Percentiles rank a stretch among this genome's conserved stretches.
phyloP scores from a whole-genome alignment of 37 sponge, comb jelly and placozoan genomes.

The Spongia lamella region DNA sequence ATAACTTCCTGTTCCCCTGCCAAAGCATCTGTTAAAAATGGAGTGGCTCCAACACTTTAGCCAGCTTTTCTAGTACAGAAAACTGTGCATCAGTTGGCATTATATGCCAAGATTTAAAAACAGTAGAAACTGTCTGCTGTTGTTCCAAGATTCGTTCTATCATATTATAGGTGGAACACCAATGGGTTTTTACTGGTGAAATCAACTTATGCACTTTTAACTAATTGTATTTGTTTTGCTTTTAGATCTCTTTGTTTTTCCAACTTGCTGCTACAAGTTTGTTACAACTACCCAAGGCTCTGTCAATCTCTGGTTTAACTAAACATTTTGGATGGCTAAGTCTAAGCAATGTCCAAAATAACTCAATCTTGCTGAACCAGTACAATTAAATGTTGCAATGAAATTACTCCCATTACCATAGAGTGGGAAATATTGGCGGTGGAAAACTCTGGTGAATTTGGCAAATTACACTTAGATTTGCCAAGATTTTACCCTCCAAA shows the following conservation, averaged over 20 bases:
- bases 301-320: background rate
- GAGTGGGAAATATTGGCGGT: too few relatives aligned
- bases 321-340: slow-evolving; percentile 13
- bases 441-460: too few relatives aligned
- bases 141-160: slow-evolving; percentile 20
- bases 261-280: slow-evolving; percentile 12
- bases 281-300: background rate
- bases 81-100: slow-evolving; percentile 25
- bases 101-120: slow-evolving; percentile 29
- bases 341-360: slow-evolving; percentile 18
- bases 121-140: slow-evolving; percentile 12
- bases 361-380: background rate
- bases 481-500: too few relatives aligned
- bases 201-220: slow-evolving; percentile 9
- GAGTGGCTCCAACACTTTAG: slow-evolving; percentile 12
- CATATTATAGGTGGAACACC: slow-evolving; percentile 18
- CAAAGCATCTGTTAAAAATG: slow-evolving; percentile 22
- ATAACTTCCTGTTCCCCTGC: slow-evolving; percentile 27
- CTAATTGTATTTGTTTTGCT: background rate
- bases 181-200: slow-evolving; percentile 15
- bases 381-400: background rate
- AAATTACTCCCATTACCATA: slow-evolving; percentile 26
- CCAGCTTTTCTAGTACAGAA: slow-evolving; percentile 11
- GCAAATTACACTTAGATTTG: too few relatives aligned
- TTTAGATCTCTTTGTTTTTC: slow-evolving; percentile 10